Evolutionary conservation across 2,888 invertebrate species (phyloP), one percentile per base, ranked within the genome.

Genomic region (Vanessa cardui): DNA sequence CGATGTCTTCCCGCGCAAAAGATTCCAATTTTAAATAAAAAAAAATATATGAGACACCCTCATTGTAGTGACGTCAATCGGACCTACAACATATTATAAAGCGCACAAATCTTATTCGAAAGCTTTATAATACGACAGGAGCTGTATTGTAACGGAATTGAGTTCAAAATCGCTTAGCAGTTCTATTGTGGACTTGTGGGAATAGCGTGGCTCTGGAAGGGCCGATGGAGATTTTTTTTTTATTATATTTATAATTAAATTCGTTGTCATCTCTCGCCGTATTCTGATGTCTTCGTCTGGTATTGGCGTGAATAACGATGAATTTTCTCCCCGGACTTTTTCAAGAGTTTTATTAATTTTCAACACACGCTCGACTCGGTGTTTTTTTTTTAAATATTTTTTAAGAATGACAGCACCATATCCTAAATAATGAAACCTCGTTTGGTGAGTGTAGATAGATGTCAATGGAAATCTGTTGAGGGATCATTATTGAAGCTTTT

Each of bases 221-320:
- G 91, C 87, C 89, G 88, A 78, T 85, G 83, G 84, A 84, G 85
- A 81, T 86, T 85, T 89, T 87, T 26, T 26, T 89, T 89, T 70
- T 91, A 90, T 90, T 89, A 91, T 91, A 89, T 90, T 90, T 90
- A 90, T 91, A 92, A 92, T 92, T 92, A 92, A 92, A 91, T 90
- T 89, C 83, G 86, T 89, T 90, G 91, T 89, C 91, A 92, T 88
- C 87, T 86, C 86, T 86, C 86, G 85, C 82, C 84, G 82, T 83
- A 82, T 82, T 80, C 81, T 82, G 82, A 81, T 80, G 84, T 86
- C 86, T 89, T 85, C 84, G 84, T 84, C 88, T 90, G 89, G 83
- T 86, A 88, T 87, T 92, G 91, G 90, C 90, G 88, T 85, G 85
- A 83, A 87, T 78, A 83, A 79, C 83, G 86, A 86, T 84, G 83